Base-by-base conservation (phyloP, 1,140 invertebrate genomes). In the Matsumurasca onukii region DNA sequence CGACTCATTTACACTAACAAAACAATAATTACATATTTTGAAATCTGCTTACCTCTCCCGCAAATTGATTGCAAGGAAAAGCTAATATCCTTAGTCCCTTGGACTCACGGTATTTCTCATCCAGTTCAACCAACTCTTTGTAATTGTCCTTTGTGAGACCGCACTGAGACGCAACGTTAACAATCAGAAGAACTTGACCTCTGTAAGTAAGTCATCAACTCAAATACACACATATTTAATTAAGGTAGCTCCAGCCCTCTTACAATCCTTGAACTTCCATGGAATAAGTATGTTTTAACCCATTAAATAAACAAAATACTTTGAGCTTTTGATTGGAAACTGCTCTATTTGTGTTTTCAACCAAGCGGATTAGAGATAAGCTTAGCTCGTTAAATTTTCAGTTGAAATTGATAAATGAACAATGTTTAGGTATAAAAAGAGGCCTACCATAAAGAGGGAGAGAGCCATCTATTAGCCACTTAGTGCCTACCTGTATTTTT, bases 61-160 rank as follows among this genome's bases (percentile, higher is more conserved):
- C 86, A 80, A 98, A 98, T 76, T 98, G 94, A 80, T 98, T 97
- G 76, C 94, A 97, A 0, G 95, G 95, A 80, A 98, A 98, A 1
- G 89, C 95, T 1, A 95, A 78, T 73, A 96, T 93, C 74, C 84
- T 85, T 69, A 94, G 80, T 25, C 88, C 88, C 72, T 85, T 79
- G 15, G 74, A 76, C 31, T 88, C 86, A 34, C 78, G 84, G 76
- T 89, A 91, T 73, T 89, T 86, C 48, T 91, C 83, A 75, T 93
- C 87, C 9, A 95, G 77, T 66, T 86, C 81, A 30, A 87, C 87
- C 20, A 95, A 79, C 75, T 91, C 86, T 68, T 85, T 84, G 77
- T 95, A 95, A 78, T 95, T 92, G 22, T 81, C 85, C 25, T 89
- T 85, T 3, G 93, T 94, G 49, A 90, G 84, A 3, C 92, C 92